Percentiles rank a stretch among this genome's conserved stretches.
Conservation (phyloP, 1,140 invertebrate species). For the Sarcophaga bullata region DNA sequence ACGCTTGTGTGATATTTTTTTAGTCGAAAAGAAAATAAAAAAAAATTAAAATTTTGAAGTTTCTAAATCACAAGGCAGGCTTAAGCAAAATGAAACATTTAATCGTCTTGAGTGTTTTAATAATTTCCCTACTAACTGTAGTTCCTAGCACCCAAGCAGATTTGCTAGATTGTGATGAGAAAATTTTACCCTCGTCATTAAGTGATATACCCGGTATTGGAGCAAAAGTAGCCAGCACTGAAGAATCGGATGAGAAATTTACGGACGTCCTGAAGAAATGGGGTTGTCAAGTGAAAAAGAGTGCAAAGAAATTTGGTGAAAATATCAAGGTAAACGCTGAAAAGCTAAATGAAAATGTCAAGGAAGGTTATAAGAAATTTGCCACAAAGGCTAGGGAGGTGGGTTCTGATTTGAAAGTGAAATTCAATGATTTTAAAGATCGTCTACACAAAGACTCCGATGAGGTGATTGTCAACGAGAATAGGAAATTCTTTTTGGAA, state of each 20-base stretch:
- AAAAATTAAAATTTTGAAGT: background rate
- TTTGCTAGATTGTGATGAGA: conserved; percentile 58
- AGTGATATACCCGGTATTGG: conserved; percentile 49
- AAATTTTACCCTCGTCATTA: conserved; percentile 45
- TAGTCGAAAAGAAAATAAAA: background rate
- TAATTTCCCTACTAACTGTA: conserved; percentile 30
- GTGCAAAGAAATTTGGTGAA: conserved; percentile 51
- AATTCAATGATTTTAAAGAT: conserved; percentile 58
- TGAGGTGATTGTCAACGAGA: conserved; percentile 51
- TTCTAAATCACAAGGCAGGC: too few species aligned
- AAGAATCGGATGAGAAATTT: conserved; percentile 51
- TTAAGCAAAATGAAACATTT: conserved; percentile 41
- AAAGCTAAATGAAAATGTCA: conserved; percentile 53
- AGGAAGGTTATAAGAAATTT: conserved; percentile 59
- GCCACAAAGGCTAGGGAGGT: conserved; percentile 56
- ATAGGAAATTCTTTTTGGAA: conserved; percentile 46
- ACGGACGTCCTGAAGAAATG: conserved; percentile 59
- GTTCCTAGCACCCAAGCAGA: conserved; percentile 48
- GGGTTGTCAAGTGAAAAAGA: conserved; percentile 59
- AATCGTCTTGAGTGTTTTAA: background rate
- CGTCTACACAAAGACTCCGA: conserved; percentile 54
- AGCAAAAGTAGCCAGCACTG: conserved; percentile 43
- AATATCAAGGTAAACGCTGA: conserved; percentile 53
- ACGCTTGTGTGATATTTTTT: conserved; percentile 1
- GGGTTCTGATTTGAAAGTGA: conserved; percentile 53